Evolutionary conservation across 2,797 vertebrate genomes (phyloP), one percentile per base, ranked within the genome.

Genomic region (Danio choprae): DNA sequence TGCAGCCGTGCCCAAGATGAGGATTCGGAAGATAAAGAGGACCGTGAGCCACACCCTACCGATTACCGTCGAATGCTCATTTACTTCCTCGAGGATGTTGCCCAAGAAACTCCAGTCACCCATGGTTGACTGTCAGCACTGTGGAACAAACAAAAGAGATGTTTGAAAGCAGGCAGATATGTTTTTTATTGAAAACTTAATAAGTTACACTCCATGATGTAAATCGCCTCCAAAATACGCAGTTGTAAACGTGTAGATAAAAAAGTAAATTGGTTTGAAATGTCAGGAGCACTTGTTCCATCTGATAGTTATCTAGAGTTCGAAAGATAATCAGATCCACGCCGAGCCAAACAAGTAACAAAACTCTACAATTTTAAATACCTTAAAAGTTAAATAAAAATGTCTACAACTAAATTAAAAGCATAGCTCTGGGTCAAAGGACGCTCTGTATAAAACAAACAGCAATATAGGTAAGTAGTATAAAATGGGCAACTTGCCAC

Each of bases 71-170:
- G 95, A 96, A 75, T 95, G 95, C 86, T 96, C 95, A 0, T 95
- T 95, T 84, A 96, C 95, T 90, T 96, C 94, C 90, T 96, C 95
- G 88, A 96, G 91, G 90, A 96, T 94, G 90, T 95, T 95, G 77
- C 95, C 95, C 90, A 96, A 91, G 91, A 96, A 95, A 85, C 94
- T 96, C 95, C 95, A 96, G 89, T 96, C 95, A 81, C 95, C 95
- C 95, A 96, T 96, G 75, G 84, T 91, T 64, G 72, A 85, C 55
- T 67, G 73, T 81, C 80, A 85, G 72, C 74, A 78, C 87, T 87
- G 79, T 48, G 41, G 62, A 55, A 20, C 67, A 46, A 76, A 67
- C 15, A 53, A 76, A 38, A 55, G 1, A 20, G 50, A 20, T 15
- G 10, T 50, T 43, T 65, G 18, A 62, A 62, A 68, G 8, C 4